These are phyloP conservation scores for Ametastegia equiseti DNA, from an alignment of 2,888 invertebrate genomes.

Conservation along the genomic window DNA sequence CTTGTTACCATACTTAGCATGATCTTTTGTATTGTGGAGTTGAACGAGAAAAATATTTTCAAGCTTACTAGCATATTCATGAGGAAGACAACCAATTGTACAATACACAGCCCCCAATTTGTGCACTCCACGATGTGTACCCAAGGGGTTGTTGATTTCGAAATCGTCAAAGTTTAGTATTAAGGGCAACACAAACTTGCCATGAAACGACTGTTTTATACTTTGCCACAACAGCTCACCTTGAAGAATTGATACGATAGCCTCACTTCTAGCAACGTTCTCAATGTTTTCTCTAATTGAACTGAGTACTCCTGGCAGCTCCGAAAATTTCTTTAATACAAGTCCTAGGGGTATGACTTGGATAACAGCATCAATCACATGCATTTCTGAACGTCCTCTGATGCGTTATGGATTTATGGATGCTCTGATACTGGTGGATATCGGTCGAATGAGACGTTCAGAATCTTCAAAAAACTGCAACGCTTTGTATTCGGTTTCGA, in stretches of 20 bases:
- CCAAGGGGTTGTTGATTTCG: constrained; percentile 58
- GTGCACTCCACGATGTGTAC: constrained; percentile 51
- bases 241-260: too few species aligned
- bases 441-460: neutral
- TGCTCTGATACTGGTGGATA: neutral
- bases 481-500: constrained; percentile 1
- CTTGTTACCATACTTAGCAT: neutral
- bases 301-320: constrained; percentile 52
- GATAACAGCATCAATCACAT: too few species aligned
- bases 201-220: constrained; percentile 45
- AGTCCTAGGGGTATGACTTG: constrained; percentile 47
- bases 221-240: constrained; percentile 43
- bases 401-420: neutral
- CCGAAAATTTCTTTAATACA: constrained; percentile 54
- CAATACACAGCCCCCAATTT: constrained; percentile 57
- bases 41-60: constrained; percentile 58
- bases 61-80: constrained; percentile 51
- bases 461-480: constrained; percentile 19
- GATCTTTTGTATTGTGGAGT: constrained; percentile 50
- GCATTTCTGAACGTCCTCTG: too few species aligned
- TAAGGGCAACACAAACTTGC: constrained; percentile 50
- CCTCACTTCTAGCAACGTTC: constrained; percentile 14
- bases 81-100: constrained; percentile 51
- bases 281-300: constrained; percentile 50
- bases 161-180: constrained; percentile 55